Evolutionary conservation across 2,797 vertebrate species (phyloP).

Genomic region (Rhinophrynus dorsalis): DNA sequence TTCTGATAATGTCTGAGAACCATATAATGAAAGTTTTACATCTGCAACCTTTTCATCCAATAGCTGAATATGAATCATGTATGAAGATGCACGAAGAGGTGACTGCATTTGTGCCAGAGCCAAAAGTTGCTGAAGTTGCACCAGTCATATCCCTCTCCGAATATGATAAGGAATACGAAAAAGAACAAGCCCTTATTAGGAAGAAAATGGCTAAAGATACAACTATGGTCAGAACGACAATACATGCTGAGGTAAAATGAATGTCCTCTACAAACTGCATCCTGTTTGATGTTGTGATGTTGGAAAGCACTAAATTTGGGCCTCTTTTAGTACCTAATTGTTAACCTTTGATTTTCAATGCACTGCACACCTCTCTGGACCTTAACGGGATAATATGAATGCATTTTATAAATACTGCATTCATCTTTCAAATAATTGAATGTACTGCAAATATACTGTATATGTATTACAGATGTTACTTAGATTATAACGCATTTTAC

Average conservation of each 20-base stretch:
- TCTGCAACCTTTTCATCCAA: background rate
- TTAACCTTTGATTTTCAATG: too few species aligned
- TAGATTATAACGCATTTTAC: too few species aligned
- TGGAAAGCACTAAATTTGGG: too few species aligned
- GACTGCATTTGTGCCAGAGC: conserved; percentile 80
- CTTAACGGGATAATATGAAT: too few species aligned
- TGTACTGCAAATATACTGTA: too few species aligned
- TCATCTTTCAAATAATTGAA: too few species aligned
- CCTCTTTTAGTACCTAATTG: too few species aligned
- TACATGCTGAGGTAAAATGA: conserved; percentile 82
- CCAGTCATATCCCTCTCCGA: conserved; percentile 74
- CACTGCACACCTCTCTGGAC: too few species aligned
- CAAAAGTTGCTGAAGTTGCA: conserved; percentile 75
- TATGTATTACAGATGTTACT: too few species aligned
- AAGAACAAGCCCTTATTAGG: conserved; percentile 81
- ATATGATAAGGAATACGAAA: conserved; percentile 85
- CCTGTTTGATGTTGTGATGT: too few species aligned
- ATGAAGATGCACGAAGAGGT: conserved; percentile 84
- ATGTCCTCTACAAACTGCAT: background rate
- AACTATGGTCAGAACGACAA: conserved; percentile 78
- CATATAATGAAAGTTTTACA: background rate
- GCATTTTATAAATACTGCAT: too few species aligned
- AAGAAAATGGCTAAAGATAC: conserved; percentile 86
- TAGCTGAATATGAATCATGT: conserved; percentile 88
- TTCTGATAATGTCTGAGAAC: background rate